Evolutionary conservation across 2,888 invertebrate species (phyloP), one percentile per base, ranked within the genome.

Genomic region (Sarcophaga variegata): DNA sequence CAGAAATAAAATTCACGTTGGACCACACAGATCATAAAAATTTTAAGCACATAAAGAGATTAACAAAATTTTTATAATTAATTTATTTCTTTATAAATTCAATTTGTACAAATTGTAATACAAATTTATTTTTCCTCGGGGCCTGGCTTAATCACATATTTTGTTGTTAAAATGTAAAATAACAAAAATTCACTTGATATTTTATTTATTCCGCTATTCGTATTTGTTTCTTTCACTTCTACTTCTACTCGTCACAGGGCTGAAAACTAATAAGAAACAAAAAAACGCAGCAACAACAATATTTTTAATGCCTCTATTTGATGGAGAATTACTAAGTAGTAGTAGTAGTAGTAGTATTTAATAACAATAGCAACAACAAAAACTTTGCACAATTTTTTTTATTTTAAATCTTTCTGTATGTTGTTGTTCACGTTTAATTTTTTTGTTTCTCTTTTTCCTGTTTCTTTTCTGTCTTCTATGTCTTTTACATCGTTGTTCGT

Each of bases 321-420:
- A 77, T 85, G 71, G 64, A 80, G 79, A 79, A 84, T 76, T 74
- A 75, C 20, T 70, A 62, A 81, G 83, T 72, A 62, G 27, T 54
- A 69, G 62, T 76, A 82, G 62, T 76, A 82, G 77, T 82, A 82
- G 25, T 69, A 85, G 74, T 75, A 78, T 54, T 71, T n/a, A 60
- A 22, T 45, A 76, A 60, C 20, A 60, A 70, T 47, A 59, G 60
- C 71, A 87, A 71, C 37, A 60, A 54, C 49, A 80, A 80, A 78
- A 83, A 78, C 78, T 85, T 83, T 76, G 85, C 82, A 85, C 80
- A 72, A 77, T 78, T 83, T 80, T 83, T 67, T 81, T 74, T 10
- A 8, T 37, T 78, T 82, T 76, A 79, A 80, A 49, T 77, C 76
- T 77, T 74, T 85, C 80, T 82, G 76, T 75, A 82, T 78, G 74